Evolutionary conservation across 2,888 invertebrate genomes (phyloP).

Genomic region (Eupithecia tripunctaria): DNA sequence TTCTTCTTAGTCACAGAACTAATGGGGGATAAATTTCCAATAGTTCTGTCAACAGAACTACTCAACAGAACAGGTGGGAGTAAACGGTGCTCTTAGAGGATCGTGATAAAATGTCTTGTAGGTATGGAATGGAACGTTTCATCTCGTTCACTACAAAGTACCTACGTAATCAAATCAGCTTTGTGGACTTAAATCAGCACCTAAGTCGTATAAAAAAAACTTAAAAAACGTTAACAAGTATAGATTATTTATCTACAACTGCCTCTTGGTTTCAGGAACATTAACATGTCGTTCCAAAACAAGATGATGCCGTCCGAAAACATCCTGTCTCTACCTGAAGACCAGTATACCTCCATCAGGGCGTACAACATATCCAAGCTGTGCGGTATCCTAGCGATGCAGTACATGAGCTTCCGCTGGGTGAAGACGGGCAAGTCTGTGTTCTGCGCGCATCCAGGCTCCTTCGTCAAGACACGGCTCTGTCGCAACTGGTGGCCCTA

Average conservation of each 20-base stretch:
- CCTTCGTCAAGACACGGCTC: slow-evolving; percentile 92
- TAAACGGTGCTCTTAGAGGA: too few species aligned
- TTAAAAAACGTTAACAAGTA: neutral
- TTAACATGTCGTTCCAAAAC: slow-evolving; percentile 62
- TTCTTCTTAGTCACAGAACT: too few species aligned
- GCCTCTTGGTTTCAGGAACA: slow-evolving; percentile 55
- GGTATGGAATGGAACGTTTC: neutral
- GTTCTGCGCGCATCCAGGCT: slow-evolving; percentile 95
- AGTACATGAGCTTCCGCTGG: slow-evolving; percentile 87
- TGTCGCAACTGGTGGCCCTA: slow-evolving; percentile 94
- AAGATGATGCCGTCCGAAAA: slow-evolving; percentile 76
- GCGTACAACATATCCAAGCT: slow-evolving; percentile 96
- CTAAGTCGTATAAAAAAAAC: neutral
- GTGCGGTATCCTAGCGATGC: slow-evolving; percentile 89
- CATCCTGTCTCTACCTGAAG: slow-evolving; percentile 87
- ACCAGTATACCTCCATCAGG: slow-evolving; percentile 90
- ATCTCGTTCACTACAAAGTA: neutral
- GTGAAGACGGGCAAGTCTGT: slow-evolving; percentile 87
- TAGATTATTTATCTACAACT: neutral
- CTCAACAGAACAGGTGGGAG: too few species aligned
- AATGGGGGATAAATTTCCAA: too few species aligned
- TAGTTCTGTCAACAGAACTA: too few species aligned
- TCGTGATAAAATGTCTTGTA: neutral
- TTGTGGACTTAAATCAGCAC: neutral
- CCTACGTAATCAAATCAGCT: neutral